A percentile compares a stretch with the other conserved stretches of the same genome.
These are phyloP conservation scores for Varroa destructor DNA, from an alignment of 1,140 invertebrate genomes.

Conservation along the genomic window DNA sequence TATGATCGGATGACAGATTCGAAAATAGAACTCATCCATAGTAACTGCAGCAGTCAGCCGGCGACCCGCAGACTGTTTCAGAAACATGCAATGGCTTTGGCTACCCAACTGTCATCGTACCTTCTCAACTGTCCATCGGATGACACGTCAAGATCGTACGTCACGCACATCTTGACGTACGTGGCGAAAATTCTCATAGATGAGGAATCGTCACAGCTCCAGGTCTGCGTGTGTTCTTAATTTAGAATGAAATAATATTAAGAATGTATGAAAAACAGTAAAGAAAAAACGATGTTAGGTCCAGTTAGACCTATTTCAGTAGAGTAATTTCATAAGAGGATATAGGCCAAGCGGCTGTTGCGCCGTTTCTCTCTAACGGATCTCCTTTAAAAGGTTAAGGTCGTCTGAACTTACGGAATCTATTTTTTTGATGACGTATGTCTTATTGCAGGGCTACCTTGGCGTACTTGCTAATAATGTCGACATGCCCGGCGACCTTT, in stretches of 20 bases:
- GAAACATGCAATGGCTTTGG: background rate
- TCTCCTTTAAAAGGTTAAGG: no score
- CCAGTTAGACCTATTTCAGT: no score
- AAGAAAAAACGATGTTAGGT: no score
- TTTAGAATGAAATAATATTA: no score
- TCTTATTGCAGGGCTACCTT: background rate
- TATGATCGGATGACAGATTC: constrained; percentile 26
- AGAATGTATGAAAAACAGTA: no score
- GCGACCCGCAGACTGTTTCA: constrained; percentile 6
- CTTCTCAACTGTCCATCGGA: constrained; percentile 24
- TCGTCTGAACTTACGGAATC: no score
- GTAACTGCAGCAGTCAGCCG: background rate
- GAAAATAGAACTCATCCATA: constrained; percentile 17
- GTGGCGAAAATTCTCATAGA: constrained; percentile 5
- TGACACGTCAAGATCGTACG: constrained; percentile 23
- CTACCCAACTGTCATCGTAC: background rate
- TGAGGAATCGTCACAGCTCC: background rate
- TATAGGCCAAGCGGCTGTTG: no score
- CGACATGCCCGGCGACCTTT: constrained; percentile 24
- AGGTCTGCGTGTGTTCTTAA: background rate
- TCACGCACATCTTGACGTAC: constrained; percentile 13
- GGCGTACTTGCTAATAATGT: constrained; percentile 15
- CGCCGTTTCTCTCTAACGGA: no score
- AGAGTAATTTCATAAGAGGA: no score
- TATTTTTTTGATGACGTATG: no score